Conservation (phyloP, 1,140 invertebrate species). For the Microvelia longipes region DNA sequence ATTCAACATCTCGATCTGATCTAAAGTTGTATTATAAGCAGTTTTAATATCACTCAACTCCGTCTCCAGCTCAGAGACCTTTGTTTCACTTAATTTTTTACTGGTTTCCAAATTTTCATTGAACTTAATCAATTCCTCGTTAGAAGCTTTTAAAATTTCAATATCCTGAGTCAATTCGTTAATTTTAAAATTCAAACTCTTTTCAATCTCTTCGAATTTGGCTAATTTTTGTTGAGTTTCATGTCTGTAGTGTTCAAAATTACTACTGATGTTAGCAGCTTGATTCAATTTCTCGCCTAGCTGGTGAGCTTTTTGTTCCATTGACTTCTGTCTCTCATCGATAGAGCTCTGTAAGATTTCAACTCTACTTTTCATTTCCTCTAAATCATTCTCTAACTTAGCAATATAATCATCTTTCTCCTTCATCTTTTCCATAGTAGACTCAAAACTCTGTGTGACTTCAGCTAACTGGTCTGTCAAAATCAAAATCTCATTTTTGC, state of each 20-base stretch:
- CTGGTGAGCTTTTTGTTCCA: conserved; percentile 36
- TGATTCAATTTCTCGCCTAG: conserved; percentile 23
- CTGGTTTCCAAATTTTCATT: conserved; percentile 20
- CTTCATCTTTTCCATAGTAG: conserved; percentile 43
- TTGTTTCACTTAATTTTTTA: conserved; percentile 18
- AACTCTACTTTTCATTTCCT: conserved; percentile 41
- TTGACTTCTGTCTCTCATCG: conserved; percentile 36
- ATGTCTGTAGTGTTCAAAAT: conserved; percentile 12
- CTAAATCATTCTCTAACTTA: conserved; percentile 47
- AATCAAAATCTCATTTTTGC: conserved; percentile 17
- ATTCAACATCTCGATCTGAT: conserved; percentile 15
- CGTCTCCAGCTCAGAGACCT: conserved; percentile 31
- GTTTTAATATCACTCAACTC: conserved; percentile 12
- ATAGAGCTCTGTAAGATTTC: conserved; percentile 39
- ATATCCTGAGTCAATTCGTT: conserved; percentile 15
- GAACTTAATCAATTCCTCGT: conserved; percentile 9
- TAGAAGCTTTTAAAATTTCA: conserved; percentile 5
- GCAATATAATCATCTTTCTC: conserved; percentile 55
- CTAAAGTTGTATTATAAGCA: conserved; percentile 14
- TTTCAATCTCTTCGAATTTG: conserved; percentile 35
- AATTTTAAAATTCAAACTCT: conserved; percentile 9
- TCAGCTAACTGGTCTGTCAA: conserved; percentile 16
- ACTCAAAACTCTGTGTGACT: conserved; percentile 13
- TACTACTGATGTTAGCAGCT: conserved; percentile 12
- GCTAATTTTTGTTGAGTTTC: conserved; percentile 37